Evolutionary conservation across 2,797 vertebrate genomes (phyloP).

Genomic region (Etheostoma perlongum): DNA sequence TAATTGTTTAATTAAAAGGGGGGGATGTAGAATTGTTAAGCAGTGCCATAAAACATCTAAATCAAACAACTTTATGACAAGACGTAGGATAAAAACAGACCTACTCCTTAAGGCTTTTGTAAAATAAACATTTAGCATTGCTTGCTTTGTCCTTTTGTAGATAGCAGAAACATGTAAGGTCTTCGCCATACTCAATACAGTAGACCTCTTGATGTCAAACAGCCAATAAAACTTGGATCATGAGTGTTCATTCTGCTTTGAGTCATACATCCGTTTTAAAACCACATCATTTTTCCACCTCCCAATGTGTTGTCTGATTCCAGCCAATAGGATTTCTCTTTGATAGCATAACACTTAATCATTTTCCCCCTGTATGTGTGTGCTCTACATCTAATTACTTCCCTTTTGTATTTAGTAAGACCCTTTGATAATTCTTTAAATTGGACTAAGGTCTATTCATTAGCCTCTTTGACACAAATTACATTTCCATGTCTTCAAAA

Average conservation of each 20-base stretch:
- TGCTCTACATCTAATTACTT: slow-evolving; percentile 25
- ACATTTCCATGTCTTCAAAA: slow-evolving; percentile 65
- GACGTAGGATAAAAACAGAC: slow-evolving; percentile 19
- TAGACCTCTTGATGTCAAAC: slow-evolving; percentile 39
- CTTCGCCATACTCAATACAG: neutral
- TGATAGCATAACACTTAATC: slow-evolving; percentile 62
- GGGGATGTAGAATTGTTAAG: slow-evolving; percentile 3
- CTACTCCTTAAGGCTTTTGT: neutral
- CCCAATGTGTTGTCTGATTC: slow-evolving; percentile 43
- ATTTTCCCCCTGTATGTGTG: slow-evolving; percentile 28
- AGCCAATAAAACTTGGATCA: slow-evolving; percentile 49
- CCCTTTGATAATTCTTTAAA: slow-evolving; percentile 68
- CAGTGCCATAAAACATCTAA: slow-evolving; percentile 30
- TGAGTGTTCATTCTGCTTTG: slow-evolving; percentile 52
- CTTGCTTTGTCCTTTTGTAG: slow-evolving; percentile 12
- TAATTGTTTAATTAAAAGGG: slow-evolving; percentile 46
- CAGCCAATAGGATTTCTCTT: slow-evolving; percentile 52
- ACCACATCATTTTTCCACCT: slow-evolving; percentile 36
- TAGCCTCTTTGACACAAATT: slow-evolving; percentile 58
- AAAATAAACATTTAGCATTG: neutral
- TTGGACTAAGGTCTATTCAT: slow-evolving; percentile 64
- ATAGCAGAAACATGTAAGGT: slow-evolving; percentile 13
- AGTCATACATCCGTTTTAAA: slow-evolving; percentile 51
- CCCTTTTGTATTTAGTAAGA: slow-evolving; percentile 44
- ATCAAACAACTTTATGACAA: slow-evolving; percentile 3